Conservation (phyloP, 2,797 vertebrate genomes). For the Gila robusta region DNA sequence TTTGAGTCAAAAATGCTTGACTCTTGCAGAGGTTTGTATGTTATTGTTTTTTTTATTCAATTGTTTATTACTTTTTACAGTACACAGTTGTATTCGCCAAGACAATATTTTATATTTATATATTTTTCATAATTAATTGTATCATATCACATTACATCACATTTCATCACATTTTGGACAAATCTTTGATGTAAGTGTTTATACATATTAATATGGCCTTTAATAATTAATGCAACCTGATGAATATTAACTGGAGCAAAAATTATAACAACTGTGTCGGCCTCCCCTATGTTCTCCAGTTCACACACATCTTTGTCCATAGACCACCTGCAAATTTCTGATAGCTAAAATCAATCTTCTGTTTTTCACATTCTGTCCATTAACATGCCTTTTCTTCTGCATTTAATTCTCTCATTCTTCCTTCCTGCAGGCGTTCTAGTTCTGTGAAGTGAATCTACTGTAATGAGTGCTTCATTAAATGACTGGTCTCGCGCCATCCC, state of each 20-base stretch:
- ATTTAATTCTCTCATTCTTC: not conserved
- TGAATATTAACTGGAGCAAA: not conserved
- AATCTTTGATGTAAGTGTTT: not conserved
- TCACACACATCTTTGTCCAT: not conserved
- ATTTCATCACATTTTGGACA: not conserved
- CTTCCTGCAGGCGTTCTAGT: slow-evolving; percentile 5
- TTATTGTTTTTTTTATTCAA: no score
- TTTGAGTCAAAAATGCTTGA: not conserved
- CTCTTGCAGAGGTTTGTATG: not conserved
- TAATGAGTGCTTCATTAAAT: slow-evolving; percentile 26
- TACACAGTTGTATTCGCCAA: no score
- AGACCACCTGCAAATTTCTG: not conserved
- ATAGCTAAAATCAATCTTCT: slow-evolving; percentile 11
- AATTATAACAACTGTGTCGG: not conserved
- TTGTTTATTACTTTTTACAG: no score
- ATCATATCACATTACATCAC: not conserved
- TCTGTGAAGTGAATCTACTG: slow-evolving; percentile 3
- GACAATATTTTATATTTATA: not conserved
- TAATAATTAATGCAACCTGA: not conserved
- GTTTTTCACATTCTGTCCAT: not conserved
- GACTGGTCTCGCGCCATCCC: not conserved
- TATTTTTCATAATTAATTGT: not conserved
- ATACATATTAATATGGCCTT: not conserved
- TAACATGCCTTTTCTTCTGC: not conserved
- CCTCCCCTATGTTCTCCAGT: not conserved